Evolutionary conservation across 1,140 invertebrate genomes (phyloP).

Genomic region (Zaprionus ghesquierei): DNA sequence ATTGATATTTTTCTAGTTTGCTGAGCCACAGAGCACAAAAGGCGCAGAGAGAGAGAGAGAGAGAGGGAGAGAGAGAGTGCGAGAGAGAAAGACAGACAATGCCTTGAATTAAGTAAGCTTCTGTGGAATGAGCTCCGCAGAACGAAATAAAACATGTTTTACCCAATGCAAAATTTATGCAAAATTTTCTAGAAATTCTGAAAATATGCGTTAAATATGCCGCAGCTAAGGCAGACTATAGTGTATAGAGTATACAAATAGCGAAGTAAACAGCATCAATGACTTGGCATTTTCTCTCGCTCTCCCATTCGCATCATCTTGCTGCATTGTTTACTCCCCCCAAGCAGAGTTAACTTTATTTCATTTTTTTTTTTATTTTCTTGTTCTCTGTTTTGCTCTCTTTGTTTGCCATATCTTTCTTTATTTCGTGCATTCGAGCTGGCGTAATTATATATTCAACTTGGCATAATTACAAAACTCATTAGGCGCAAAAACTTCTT

Average conservation of each 20-base stretch:
- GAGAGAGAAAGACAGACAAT: neutral
- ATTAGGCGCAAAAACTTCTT: constrained; percentile 47
- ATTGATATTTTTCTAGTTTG: constrained; percentile 69
- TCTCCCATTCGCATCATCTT: neutral
- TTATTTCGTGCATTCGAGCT: constrained; percentile 15
- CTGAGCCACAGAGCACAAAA: neutral
- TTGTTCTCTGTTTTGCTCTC: neutral
- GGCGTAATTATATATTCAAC: constrained; percentile 54
- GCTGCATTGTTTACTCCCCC: neutral
- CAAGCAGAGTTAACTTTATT: neutral
- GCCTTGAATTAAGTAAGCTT: neutral
- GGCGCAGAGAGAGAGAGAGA: neutral
- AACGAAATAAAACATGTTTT: too few species aligned
- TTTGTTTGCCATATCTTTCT: constrained; percentile 12
- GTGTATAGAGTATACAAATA: neutral
- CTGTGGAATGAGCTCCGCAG: neutral
- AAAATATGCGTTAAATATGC: neutral
- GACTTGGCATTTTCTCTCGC: neutral
- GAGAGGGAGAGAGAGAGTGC: neutral
- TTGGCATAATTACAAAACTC: constrained; percentile 71
- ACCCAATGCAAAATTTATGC: too few species aligned
- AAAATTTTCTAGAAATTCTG: too few species aligned
- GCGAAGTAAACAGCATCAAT: neutral
- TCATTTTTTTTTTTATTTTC: neutral
- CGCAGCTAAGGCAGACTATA: neutral